Evolutionary conservation across 2,113 vertebrate genomes (phyloP), one percentile per base, ranked within the genome.

Genomic region (Nipponia nippon): DNA sequence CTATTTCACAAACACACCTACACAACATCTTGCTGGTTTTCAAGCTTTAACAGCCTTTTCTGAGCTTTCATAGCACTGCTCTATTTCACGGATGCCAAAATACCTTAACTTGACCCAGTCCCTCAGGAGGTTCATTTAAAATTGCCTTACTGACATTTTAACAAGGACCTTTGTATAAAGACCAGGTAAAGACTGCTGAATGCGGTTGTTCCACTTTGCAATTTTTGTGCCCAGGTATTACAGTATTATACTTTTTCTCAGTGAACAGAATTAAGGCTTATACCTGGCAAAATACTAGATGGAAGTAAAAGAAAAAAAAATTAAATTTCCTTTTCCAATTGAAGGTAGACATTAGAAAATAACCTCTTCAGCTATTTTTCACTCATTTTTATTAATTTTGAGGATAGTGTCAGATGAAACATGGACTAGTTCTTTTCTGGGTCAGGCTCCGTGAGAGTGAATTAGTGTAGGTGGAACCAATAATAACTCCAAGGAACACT

Each of bases 391-490:
- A 84, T 93, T 93, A 90, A 87, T 95, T 95, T 90, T 89, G 88
- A 89, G 72, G 42, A 52, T 89, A 59, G 34, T 44, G 79, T 81
- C 88, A 93, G 55, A 63, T 96, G 86, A 92, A 95, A 92, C 44
- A 83, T 23, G 86, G 47, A 56, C 92, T 96, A 92, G 72, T 65
- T 93, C 85, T 95, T 92, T 95, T 95, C 90, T 95, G 86, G 92
- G 88, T 95, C 92, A 97, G 44, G 77, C 69, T 95, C 69, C 1
- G 8, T 70, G 47, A 91, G 44, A 75, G 61, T n/a, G 80, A 95
- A 92, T 90, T 92, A 90, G 80, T 84, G 95, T 97, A 82, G 94
- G 95, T 92, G 95, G 96, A 93, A 87, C 80, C 92, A 97, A 94
- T 92, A 97, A 96, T 95, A 97, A 72, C 94, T 93, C 56, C 56